Evolutionary conservation across 1,140 invertebrate species (phyloP).

Genomic region (Drosophila persimilis): DNA sequence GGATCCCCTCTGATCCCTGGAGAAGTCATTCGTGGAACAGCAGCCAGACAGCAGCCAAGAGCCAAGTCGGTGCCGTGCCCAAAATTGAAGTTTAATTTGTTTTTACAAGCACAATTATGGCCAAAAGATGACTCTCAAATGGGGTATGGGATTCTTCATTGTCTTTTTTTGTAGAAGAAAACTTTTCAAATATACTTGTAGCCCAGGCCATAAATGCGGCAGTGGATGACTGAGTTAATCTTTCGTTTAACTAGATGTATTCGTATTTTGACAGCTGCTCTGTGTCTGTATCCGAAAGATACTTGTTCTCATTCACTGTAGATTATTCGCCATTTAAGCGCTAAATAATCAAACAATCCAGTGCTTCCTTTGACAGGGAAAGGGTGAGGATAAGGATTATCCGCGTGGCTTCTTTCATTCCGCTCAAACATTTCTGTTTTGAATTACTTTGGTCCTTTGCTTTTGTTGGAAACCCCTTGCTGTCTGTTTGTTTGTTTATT

Average conservation of each 20-base stretch:
- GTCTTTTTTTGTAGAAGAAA: slow-evolving; percentile 7
- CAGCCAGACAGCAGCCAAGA: slow-evolving; percentile 18
- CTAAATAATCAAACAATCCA: slow-evolving; percentile 57
- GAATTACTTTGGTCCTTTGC: slow-evolving; percentile 74
- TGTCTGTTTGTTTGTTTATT: slow-evolving; percentile 68
- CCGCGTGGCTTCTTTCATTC: slow-evolving; percentile 34
- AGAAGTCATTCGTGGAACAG: slow-evolving; percentile 3
- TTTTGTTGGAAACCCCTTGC: slow-evolving; percentile 64
- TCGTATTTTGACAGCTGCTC: slow-evolving; percentile 13
- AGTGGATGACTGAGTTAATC: too few species aligned
- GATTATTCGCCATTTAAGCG: slow-evolving; percentile 54
- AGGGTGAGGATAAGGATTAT: slow-evolving; percentile 17
- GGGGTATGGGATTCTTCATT: slow-evolving; percentile 7
- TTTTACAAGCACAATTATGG: slow-evolving; percentile 70
- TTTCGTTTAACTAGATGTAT: too few species aligned
- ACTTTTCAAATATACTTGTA: neutral
- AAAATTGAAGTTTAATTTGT: slow-evolving; percentile 76
- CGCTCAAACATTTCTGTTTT: slow-evolving; percentile 48
- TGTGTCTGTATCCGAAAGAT: slow-evolving; percentile 3
- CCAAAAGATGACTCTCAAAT: slow-evolving; percentile 21
- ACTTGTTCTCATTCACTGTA: slow-evolving; percentile 11
- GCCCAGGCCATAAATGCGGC: neutral
- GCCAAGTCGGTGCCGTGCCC: slow-evolving; percentile 12
- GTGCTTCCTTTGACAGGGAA: too few species aligned
- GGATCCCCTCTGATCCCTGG: neutral